Base-by-base conservation (phyloP, 2,113 vertebrate species). In the Syngnathus typhle region DNA sequence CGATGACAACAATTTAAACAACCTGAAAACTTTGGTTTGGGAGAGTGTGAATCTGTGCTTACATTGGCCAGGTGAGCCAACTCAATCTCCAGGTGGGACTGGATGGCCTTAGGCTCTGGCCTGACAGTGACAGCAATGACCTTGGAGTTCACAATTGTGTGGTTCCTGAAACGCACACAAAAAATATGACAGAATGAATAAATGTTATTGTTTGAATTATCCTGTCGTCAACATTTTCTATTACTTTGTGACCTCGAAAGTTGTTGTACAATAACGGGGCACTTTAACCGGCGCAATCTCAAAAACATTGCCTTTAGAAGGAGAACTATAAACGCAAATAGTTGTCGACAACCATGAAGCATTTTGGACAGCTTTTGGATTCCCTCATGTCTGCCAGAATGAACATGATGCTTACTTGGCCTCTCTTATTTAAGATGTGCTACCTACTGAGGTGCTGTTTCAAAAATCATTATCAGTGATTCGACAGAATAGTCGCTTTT, bases 41-140 rank as follows among this genome's bases (percentile, higher is more conserved):
- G 37, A 63, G 36, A 44, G 12, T 61, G 27, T 19, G 47, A 65
- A 15, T n/a, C 3, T 19, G 46, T 89, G 89, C 95, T 98, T 93
- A 98, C 97, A 70, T 99, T 99, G 68, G 93, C 90, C 83, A 98
- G 87, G 87, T 99, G 97, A 73, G 97, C 97, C 60, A 99, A 88
- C 78, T 99, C 96, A 80, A 99, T 98, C 84, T 99, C 97, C 90
- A 99, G 88, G 74, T 94, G 93, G 1, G 94, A 91, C 79, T 98
- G 94, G 0, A 91, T 91, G 52, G 92, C 88, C 89, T 92, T 95
- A 36, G 95, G 94, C 80, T 98, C 95, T 0, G 96, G 97, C 75
- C 95, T 92, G 85, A 99, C 95, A 39, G 95, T 99, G 68, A 99
- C 95, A 72, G 96, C 95, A 5, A 99, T 98, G 79, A 99, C 94